Conservation (phyloP, 2,888 invertebrate species). For the Hypomecis atomaria region DNA sequence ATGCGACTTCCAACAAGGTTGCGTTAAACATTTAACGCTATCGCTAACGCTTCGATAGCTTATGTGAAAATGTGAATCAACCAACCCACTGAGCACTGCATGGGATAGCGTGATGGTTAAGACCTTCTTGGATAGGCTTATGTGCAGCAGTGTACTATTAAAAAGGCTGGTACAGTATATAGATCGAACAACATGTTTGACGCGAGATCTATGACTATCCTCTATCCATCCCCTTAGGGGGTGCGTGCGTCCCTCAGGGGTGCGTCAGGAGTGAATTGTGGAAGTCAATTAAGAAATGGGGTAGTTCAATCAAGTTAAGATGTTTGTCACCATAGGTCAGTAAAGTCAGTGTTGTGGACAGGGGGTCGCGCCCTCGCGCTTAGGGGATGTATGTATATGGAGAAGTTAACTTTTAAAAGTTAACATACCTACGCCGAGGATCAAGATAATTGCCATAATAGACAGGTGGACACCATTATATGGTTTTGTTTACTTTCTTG, state of each 20-base stretch:
- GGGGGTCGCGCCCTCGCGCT: slow-evolving; percentile 29
- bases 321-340: slow-evolving; percentile 54
- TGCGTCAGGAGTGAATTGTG: slow-evolving; percentile 40
- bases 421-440: not conserved
- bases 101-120: no score
- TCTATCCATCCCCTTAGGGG: slow-evolving; percentile 12
- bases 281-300: slow-evolving; percentile 69
- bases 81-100: no score
- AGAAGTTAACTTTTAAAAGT: slow-evolving; percentile 17
- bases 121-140: no score
- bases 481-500: not conserved
- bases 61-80: no score
- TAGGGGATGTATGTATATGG: slow-evolving; percentile 27
- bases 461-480: not conserved
- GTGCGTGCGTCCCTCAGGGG: slow-evolving; percentile 6
- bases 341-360: slow-evolving; percentile 10
- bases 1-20: no score
- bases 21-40: no score
- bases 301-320: slow-evolving; percentile 65
- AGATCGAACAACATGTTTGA: no score
- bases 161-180: no score
- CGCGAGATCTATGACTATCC: not conserved
- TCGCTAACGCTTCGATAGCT: no score
- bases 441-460: not conserved
- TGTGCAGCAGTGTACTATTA: no score